phyloP scores from a whole-genome alignment of 2,113 vertebrate genomes.

The Pampusana beccarii region DNA sequence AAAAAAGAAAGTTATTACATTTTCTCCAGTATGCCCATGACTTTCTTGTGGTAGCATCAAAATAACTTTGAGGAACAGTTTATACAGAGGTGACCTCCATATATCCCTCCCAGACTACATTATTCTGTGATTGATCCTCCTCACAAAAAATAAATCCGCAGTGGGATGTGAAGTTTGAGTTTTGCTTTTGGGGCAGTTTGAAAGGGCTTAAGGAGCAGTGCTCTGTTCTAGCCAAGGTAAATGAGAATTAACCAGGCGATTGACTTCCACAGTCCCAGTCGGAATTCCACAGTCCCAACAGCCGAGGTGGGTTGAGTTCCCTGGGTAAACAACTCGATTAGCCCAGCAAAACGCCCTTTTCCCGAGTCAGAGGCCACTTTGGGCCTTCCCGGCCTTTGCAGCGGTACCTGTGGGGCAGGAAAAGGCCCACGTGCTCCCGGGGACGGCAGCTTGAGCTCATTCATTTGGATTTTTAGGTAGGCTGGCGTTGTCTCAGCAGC shows the following conservation, averaged over 20 bases:
- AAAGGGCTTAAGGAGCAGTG: background rate
- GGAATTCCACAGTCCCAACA: background rate
- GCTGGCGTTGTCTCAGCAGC: slow-evolving; percentile 32
- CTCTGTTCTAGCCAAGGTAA: background rate
- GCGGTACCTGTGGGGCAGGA: background rate
- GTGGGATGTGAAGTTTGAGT: background rate
- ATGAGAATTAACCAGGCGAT: background rate
- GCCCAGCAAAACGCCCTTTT: background rate
- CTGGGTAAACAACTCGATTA: background rate
- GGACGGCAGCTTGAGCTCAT: slow-evolving; percentile 45
- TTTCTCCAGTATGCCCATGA: background rate
- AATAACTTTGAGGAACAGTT: background rate
- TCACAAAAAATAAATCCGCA: background rate
- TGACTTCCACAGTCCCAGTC: background rate
- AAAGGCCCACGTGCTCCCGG: background rate
- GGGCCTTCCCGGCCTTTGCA: background rate
- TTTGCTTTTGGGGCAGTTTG: background rate
- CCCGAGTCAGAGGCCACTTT: background rate
- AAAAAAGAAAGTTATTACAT: background rate
- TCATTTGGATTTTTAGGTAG: slow-evolving; percentile 24
- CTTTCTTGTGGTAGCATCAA: background rate
- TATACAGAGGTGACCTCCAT: background rate
- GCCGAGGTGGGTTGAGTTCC: background rate
- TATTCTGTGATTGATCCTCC: background rate
- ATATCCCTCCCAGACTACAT: background rate